Base-by-base conservation (phyloP, 2,888 invertebrate species). In the Diaperis boleti region DNA sequence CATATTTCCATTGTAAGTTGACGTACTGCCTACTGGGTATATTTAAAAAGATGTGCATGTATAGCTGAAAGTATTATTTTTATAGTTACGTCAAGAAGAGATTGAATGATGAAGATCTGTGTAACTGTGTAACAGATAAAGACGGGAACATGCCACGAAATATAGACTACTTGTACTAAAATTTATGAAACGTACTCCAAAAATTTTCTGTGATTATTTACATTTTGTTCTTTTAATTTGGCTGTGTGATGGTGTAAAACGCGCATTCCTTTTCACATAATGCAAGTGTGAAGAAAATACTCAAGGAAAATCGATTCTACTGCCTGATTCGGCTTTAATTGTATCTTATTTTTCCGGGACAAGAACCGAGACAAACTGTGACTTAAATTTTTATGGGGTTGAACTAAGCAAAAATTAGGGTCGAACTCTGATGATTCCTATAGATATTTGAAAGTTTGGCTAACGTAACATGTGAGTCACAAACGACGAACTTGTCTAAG, bases 61-160 rank as follows among this genome's bases (percentile, higher is more conserved):
- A 54, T 49, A 57, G 62, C 62, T 62, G 56, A 62, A 62, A 62
- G 62, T 62, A 62, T 62, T 62, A 62, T 62, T 62, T 57, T 62
- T 62, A 18, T 57, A 57, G 47, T 61, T 47, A 18, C 26, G 42
- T 18, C 2, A 8, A 35, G 29, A 33, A 49, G 47, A 49, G 57
- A 47, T 57, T 57, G 57, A 57, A 47, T 37, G 52, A 44, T 17
- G 42, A 41, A 41, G 15, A 14, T 50, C 18, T 33, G 35, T 18
- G 26, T 39, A 20, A 50, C 35, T 52, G 15, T 39, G 15, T 14
- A 20, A 20, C 13, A 50, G 39, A 39, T 45, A n/a, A n/a, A n/a
- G n/a, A n/a, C n/a, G n/a, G n/a, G n/a, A n/a, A n/a, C n/a, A n/a
- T n/a, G n/a, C n/a, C n/a, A n/a, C n/a, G 11, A 29, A 45, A 57